These are phyloP conservation scores for Tenthredo distinguenda DNA, from an alignment of 2,888 invertebrate species.

Conservation along the genomic window DNA sequence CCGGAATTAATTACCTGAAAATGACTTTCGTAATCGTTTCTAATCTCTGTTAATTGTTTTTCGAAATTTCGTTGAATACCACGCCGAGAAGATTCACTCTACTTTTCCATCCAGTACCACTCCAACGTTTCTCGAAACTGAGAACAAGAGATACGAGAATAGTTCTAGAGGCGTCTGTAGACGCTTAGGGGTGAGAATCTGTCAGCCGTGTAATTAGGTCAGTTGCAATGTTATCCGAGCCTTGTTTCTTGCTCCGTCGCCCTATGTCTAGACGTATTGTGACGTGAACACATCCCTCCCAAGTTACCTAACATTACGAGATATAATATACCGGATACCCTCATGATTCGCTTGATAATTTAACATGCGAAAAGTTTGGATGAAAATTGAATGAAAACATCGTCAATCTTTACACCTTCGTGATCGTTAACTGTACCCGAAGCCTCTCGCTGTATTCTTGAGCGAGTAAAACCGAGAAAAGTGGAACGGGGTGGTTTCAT, in stretches of 20 bases:
- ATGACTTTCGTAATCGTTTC: not conserved
- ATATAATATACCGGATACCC: not conserved
- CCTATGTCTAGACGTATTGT: slow-evolving; percentile 34
- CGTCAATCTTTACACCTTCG: not conserved
- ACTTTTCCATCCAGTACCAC: not conserved
- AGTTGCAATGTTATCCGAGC: slow-evolving; percentile 65
- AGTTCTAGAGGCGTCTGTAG: slow-evolving; percentile 45
- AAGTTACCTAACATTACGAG: not conserved
- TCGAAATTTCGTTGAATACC: not conserved
- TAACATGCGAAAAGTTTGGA: not conserved
- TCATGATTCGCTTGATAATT: not conserved
- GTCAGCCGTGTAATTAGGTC: slow-evolving; percentile 66
- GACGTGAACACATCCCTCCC: not conserved
- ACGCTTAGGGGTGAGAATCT: slow-evolving; percentile 31
- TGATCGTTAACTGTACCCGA: not conserved
- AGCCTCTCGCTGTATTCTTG: not conserved
- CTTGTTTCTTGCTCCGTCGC: slow-evolving; percentile 17
- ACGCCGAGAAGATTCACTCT: not conserved
- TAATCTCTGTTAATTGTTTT: not conserved
- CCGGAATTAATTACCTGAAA: not conserved
- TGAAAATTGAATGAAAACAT: not conserved
- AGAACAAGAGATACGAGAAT: slow-evolving; percentile 13
- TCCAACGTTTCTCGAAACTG: not conserved
- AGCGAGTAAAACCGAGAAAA: not conserved
- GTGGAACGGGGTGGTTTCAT: not conserved